Conservation (phyloP, 2,113 vertebrate species). For the Mungos mungo region DNA sequence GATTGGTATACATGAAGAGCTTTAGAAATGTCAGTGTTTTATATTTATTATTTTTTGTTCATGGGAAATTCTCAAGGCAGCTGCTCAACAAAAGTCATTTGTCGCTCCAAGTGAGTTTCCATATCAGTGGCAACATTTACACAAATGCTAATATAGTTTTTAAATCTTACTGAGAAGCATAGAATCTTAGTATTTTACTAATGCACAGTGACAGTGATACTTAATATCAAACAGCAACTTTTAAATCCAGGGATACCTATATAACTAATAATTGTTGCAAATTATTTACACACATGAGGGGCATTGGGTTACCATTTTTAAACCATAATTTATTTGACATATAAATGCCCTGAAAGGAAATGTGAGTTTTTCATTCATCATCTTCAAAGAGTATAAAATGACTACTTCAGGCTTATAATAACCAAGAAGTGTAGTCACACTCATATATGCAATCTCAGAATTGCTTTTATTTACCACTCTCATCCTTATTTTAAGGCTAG, state of each 20-base stretch:
- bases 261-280: slow-evolving; percentile 9
- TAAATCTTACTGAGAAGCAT: not conserved
- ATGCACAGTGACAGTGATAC: not conserved
- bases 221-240: slow-evolving; percentile 20
- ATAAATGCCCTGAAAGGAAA: slow-evolving; percentile 40
- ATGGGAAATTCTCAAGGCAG: slow-evolving; percentile 6
- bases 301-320: not conserved
- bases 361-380: slow-evolving; percentile 50
- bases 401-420: slow-evolving; percentile 59
- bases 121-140: not conserved
- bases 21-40: slow-evolving; percentile 36
- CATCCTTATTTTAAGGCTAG: slow-evolving; percentile 78
- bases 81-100: slow-evolving; percentile 35
- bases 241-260: not conserved
- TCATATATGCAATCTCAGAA: slow-evolving; percentile 57
- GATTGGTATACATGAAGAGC: not conserved
- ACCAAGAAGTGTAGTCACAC: slow-evolving; percentile 64
- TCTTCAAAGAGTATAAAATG: slow-evolving; percentile 67
- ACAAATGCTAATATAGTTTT: slow-evolving; percentile 17
- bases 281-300: slow-evolving; percentile 43
- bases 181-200: slow-evolving; percentile 37
- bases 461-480: slow-evolving; percentile 79
- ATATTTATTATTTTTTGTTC: slow-evolving; percentile 57
- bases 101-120: slow-evolving; percentile 15
- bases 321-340: slow-evolving; percentile 33